Conservation (phyloP, 2,888 invertebrate species). For the Eupithecia insigniata region DNA sequence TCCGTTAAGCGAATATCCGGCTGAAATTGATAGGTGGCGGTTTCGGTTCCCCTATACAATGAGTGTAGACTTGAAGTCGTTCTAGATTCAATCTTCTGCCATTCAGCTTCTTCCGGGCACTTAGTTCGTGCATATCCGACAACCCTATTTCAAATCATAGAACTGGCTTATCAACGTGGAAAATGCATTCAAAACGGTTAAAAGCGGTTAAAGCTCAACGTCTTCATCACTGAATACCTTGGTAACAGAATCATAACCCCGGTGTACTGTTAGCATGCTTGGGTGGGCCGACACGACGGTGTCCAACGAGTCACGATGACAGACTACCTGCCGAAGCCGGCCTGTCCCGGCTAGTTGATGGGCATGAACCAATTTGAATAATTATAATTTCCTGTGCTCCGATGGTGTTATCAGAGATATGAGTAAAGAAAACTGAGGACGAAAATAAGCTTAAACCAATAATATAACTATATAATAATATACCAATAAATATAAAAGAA, state of each 20-base stretch:
- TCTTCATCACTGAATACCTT: constrained; percentile 32
- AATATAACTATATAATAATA: too few relatives aligned
- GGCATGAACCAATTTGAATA: constrained; percentile 47
- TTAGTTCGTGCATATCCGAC: not conserved
- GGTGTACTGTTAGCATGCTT: constrained; percentile 53
- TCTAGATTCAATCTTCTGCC: not conserved
- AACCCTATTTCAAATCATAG: constrained; percentile 9
- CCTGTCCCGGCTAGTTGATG: constrained; percentile 44
- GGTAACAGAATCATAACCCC: constrained; percentile 35
- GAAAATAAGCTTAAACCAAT: not conserved
- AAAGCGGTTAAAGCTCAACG: constrained; percentile 27
- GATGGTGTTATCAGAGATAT: constrained; percentile 27
- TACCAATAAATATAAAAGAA: not conserved
- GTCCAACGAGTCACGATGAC: constrained; percentile 70
- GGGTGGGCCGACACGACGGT: constrained; percentile 70
- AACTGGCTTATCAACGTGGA: constrained; percentile 17
- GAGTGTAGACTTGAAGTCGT: not conserved
- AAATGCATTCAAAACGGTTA: constrained; percentile 16
- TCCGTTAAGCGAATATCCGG: not conserved
- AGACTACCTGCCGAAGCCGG: constrained; percentile 61
- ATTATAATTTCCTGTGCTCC: constrained; percentile 41
- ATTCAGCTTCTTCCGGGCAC: not conserved
- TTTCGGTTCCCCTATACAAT: not conserved
- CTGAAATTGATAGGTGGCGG: not conserved
- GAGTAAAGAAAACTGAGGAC: not conserved